phyloP scores from a whole-genome alignment of 1,140 invertebrate species.

The Nephila pilipes region DNA sequence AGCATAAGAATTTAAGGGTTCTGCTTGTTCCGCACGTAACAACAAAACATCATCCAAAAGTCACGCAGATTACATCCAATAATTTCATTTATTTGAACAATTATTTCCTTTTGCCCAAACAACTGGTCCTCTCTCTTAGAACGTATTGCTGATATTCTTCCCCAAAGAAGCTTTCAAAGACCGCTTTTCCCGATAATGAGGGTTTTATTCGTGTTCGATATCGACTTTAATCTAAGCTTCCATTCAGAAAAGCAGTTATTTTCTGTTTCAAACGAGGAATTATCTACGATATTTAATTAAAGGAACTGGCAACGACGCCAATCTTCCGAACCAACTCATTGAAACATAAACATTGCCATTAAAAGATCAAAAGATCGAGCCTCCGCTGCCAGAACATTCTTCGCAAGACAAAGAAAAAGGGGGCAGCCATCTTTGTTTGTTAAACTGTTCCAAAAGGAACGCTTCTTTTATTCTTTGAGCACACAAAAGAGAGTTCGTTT shows the following conservation, averaged over 20 bases:
- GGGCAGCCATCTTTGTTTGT: neutral
- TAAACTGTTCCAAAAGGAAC: neutral
- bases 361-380: neutral
- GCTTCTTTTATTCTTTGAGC: neutral
- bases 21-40: neutral
- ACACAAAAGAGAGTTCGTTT: neutral
- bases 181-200: neutral
- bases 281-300: neutral
- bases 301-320: neutral
- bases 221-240: neutral
- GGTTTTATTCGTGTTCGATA: neutral
- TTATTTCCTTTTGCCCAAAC: neutral
- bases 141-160: neutral
- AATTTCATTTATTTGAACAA: neutral
- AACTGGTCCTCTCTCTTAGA: neutral
- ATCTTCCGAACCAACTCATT: neutral
- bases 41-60: neutral
- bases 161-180: neutral
- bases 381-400: neutral
- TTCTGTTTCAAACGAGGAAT: neutral
- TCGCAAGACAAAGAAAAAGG: neutral
- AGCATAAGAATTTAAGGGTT: neutral
- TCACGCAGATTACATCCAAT: neutral
- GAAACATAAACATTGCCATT: constrained; percentile 10
- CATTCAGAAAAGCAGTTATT: neutral